These are phyloP conservation scores for Smittia aterrima DNA, from an alignment of 2,888 invertebrate genomes.

Conservation along the genomic window DNA sequence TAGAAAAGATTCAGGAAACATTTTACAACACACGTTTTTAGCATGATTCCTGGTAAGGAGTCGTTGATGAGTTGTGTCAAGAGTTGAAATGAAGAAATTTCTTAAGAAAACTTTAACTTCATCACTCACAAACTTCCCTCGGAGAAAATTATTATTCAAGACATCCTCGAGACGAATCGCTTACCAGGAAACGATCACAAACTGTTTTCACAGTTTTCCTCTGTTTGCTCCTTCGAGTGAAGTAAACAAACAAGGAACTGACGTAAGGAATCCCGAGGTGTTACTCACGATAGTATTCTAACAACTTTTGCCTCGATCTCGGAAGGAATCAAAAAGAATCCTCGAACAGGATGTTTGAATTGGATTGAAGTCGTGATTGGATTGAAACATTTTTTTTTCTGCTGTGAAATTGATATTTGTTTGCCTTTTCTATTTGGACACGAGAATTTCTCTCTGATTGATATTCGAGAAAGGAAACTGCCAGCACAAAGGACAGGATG, in stretches of 20 bases:
- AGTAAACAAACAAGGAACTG: conserved; percentile 25
- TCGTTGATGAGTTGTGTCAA: too few relatives aligned
- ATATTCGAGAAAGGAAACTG: conserved; percentile 11
- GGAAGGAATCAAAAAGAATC: not conserved
- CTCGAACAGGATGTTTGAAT: conserved; percentile 26
- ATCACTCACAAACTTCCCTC: too few relatives aligned
- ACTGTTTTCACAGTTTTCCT: conserved; percentile 35
- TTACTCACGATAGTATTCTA: conserved; percentile 25
- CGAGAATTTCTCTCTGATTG: not conserved
- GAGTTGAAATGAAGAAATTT: not conserved
- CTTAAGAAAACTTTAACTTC: too few relatives aligned
- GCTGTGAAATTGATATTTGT: conserved; percentile 31
- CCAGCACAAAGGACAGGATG: conserved; percentile 16
- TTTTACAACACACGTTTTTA: too few relatives aligned
- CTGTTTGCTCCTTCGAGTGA: not conserved
- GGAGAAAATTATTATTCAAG: not conserved
- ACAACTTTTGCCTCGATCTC: not conserved
- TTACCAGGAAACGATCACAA: conserved; percentile 20
- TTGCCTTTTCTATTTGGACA: conserved; percentile 2
- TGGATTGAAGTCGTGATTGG: conserved; percentile 10
- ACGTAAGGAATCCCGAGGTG: conserved; percentile 10
- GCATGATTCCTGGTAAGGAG: too few relatives aligned
- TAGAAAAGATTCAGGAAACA: not conserved
- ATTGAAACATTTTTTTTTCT: not conserved
- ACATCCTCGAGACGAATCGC: not conserved